Conservation (phyloP, 2,113 vertebrate genomes). For the Osmerus mordax region DNA sequence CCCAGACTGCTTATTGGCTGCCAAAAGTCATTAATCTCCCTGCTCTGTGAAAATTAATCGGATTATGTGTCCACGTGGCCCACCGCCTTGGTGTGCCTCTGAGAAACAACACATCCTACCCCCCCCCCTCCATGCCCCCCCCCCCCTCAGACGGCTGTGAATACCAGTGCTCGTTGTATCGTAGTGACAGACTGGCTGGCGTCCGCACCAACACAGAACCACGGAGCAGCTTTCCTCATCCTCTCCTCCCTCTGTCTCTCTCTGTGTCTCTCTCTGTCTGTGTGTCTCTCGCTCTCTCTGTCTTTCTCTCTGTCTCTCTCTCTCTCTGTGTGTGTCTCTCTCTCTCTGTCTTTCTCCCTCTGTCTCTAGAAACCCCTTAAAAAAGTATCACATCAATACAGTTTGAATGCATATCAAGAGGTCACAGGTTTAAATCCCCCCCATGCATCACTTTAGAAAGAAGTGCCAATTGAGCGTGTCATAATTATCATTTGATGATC, state of each 20-base stretch:
- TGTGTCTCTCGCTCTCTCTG: not conserved
- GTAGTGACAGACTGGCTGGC: no score
- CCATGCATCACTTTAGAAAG: no score
- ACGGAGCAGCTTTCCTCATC: no score
- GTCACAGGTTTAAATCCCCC: not conserved
- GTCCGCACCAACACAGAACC: no score
- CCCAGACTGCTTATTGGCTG: conserved; percentile 66
- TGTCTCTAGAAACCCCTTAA: not conserved
- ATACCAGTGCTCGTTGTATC: conserved; percentile 23
- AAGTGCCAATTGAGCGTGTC: no score
- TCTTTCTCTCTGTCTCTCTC: not conserved
- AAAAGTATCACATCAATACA: no score
- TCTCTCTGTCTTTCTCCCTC: not conserved
- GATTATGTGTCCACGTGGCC: conserved; percentile 61
- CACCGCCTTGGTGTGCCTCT: conserved; percentile 41
- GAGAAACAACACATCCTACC: conserved; percentile 31
- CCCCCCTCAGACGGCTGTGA: conserved; percentile 5
- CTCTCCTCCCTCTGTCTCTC: no score
- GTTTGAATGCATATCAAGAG: not conserved
- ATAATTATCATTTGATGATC: no score
- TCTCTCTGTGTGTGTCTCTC: not conserved
- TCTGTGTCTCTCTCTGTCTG: not conserved
- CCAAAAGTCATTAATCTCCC: conserved; percentile 71
- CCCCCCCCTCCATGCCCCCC: not conserved
- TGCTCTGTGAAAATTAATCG: conserved; percentile 63